Evolutionary conservation across 2,113 vertebrate genomes (phyloP).

Genomic region (Embiotoca jacksoni): DNA sequence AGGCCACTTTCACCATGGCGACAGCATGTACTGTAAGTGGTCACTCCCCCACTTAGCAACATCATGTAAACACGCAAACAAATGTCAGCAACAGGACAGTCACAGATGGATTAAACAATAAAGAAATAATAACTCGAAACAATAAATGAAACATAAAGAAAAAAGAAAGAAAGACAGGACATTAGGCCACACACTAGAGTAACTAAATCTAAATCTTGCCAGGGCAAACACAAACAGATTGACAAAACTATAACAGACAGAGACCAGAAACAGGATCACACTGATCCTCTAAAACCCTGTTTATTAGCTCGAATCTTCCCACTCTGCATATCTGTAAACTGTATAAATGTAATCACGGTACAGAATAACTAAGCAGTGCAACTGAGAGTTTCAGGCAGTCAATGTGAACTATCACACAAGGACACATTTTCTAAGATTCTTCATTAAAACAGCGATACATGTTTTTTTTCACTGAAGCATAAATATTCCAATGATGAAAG

Average conservation of each 20-base stretch:
- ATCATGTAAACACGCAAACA: slow-evolving; percentile 28
- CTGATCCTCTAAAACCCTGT: slow-evolving; percentile 12
- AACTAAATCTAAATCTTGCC: neutral
- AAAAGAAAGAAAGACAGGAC: neutral
- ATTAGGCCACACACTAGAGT: neutral
- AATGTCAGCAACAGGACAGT: neutral
- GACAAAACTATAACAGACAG: slow-evolving; percentile 9
- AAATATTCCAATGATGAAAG: slow-evolving; percentile 14
- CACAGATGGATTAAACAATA: neutral
- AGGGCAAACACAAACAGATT: neutral
- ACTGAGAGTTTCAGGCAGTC: slow-evolving; percentile 33
- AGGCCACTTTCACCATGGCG: slow-evolving; percentile 68
- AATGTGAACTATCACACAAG: slow-evolving; percentile 45
- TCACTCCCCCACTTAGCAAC: slow-evolving; percentile 32
- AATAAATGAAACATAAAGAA: neutral
- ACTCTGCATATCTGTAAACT: slow-evolving; percentile 47
- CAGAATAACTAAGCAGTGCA: slow-evolving; percentile 17
- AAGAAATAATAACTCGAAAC: neutral
- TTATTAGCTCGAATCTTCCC: slow-evolving; percentile 22
- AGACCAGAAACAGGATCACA: slow-evolving; percentile 24
- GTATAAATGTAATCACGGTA: slow-evolving; percentile 45
- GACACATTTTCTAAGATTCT: slow-evolving; percentile 9
- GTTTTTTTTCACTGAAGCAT: slow-evolving; percentile 7
- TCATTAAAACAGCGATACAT: slow-evolving; percentile 35
- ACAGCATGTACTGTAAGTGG: slow-evolving; percentile 62